Base-by-base conservation (phyloP, 2,888 invertebrate genomes). In the Pasiphila rectangulata region DNA sequence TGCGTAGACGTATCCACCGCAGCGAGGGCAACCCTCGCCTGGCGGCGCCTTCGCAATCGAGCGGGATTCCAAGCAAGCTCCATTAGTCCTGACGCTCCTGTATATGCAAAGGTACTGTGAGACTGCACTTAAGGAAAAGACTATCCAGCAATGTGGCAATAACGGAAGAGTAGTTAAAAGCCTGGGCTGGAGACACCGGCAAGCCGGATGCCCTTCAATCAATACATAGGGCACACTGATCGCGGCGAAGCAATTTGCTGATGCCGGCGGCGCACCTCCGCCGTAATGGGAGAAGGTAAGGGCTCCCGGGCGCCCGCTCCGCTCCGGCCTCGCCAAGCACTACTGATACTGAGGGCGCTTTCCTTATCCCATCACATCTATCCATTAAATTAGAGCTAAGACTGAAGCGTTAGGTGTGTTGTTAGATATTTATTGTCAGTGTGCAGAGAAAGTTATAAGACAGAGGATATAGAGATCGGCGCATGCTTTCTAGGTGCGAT, bases 1-100 rank as follows among this genome's bases (percentile, higher is more conserved):
- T 55, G 95, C 95, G 83, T 96, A 97, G 42, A 96, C 96, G 75
- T 85, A 95, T 56, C 96, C 96, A 57, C 96, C 96, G 77, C 96
- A 96, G 67, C 96, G 91, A 19, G 96, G 96, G 72, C 96, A 96
- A 53, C 96, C 96, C 81, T 95, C 91, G 40, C 96, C 96, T 63
- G 94, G 94, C 25, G 95, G 95, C 38, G 96, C 95, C 83, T 93
- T 94, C 19, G 94, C 94, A 74, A 94, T 94, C 53, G 90, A 89
- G 64, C 93, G 92, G 23, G 94, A 84, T 78, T 93, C 93, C 82
- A 93, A 63, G 67, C 93, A 90, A 32, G 93, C 93, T 59, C 91
- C 92, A 64, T 91, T 91, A 56, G 84, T 89, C 63, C 89, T 84
- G 55, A 87, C 79, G 37, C 76, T 75, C 77, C 89, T 89, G 83